phyloP scores from a whole-genome alignment of 1,140 invertebrate genomes.

The Ruditapes philippinarum region DNA sequence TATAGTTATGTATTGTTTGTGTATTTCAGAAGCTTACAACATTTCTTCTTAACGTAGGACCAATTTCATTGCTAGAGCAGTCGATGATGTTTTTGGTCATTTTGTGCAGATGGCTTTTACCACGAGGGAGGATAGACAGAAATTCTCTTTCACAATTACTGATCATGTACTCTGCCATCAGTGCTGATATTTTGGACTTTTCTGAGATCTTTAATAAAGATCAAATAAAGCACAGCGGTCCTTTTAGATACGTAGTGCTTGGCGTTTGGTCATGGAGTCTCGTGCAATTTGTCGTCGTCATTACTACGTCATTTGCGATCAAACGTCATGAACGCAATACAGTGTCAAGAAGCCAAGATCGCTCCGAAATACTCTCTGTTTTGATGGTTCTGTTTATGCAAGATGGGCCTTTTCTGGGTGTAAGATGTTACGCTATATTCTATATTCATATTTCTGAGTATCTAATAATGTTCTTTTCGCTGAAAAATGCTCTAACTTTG shows the following conservation, averaged over 20 bases:
- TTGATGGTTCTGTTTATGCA: constrained; percentile 65
- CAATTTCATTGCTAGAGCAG: constrained; percentile 90
- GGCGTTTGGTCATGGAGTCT: constrained; percentile 57
- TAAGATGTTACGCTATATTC: constrained; percentile 2
- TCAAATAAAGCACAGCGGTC: neutral
- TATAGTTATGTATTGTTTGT: no score
- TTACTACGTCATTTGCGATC: constrained; percentile 51
- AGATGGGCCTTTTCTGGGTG: constrained; percentile 55
- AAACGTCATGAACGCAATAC: neutral
- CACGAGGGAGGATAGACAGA: constrained; percentile 93
- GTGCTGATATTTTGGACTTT: constrained; percentile 63
- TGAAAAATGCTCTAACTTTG: constrained; percentile 55
- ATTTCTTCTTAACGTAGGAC: neutral
- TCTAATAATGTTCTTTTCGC: constrained; percentile 50
- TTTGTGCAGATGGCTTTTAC: constrained; percentile 94
- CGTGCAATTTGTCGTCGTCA: constrained; percentile 54
- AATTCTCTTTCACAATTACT: constrained; percentile 95
- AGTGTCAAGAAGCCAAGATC: neutral
- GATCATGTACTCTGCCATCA: constrained; percentile 60
- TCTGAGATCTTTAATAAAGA: constrained; percentile 49
- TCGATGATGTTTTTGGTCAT: constrained; percentile 95
- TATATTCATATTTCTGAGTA: constrained; percentile 21
- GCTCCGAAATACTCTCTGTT: constrained; percentile 47
- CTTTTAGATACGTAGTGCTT: constrained; percentile 18
- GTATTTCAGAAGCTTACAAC: no score